Percentiles rank a stretch among this genome's conserved stretches.
These are phyloP conservation scores for Drosophila takahashii DNA, from an alignment of 1,140 invertebrate genomes.

Conservation along the genomic window DNA sequence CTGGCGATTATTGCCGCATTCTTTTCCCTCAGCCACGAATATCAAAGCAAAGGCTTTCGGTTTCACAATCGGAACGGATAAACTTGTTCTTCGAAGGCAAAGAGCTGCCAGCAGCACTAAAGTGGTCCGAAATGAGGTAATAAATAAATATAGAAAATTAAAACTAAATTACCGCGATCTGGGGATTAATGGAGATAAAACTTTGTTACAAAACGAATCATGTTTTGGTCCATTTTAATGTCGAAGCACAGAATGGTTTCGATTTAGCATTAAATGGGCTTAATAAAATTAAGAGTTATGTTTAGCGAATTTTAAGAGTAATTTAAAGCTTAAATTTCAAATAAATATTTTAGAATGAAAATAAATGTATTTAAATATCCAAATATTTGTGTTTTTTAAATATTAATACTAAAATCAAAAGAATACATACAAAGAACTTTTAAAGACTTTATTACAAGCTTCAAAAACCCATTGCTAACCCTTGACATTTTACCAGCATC, in stretches of 20 bases:
- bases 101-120: background rate
- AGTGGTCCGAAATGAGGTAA: slow-evolving; percentile 14
- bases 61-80: slow-evolving; percentile 42
- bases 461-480: background rate
- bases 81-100: slow-evolving; percentile 26
- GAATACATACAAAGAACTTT: too few species aligned
- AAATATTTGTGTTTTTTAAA: too few species aligned
- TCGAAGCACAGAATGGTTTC: too few species aligned
- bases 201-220: background rate
- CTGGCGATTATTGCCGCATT: slow-evolving; percentile 54
- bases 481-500: slow-evolving; percentile 1
- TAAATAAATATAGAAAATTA: slow-evolving; percentile 47
- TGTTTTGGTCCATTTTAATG: too few species aligned
- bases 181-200: background rate
- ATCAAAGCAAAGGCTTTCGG: slow-evolving; percentile 25
- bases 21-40: slow-evolving; percentile 14
- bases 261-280: too few species aligned
- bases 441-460: background rate
- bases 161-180: slow-evolving; percentile 14
- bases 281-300: too few species aligned
- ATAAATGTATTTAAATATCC: too few species aligned
- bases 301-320: too few species aligned
- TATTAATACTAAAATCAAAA: too few species aligned
- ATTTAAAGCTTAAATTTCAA: too few species aligned
- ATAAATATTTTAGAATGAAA: too few species aligned